Base-by-base conservation (phyloP, 1,140 invertebrate genomes). In the Apis laboriosa region DNA sequence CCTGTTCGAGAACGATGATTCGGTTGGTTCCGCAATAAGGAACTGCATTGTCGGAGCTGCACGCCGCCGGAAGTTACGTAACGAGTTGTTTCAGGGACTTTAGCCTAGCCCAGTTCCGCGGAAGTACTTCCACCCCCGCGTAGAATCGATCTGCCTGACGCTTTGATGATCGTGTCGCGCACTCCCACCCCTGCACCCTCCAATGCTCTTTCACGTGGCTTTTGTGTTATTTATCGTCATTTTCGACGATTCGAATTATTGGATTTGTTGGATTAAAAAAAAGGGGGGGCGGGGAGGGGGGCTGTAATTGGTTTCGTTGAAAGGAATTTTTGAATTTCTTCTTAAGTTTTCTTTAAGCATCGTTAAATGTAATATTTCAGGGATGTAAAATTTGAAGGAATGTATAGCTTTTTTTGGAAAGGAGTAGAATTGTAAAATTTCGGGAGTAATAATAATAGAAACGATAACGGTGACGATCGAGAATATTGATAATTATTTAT, bases 31-130 rank as follows among this genome's bases (percentile, higher is more conserved):
- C 55, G 74, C 74, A 77, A 82, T 34, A 60, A 76, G 73, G 64
- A 77, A 55, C 80, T 64, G 80, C 80, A 82, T 82, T 76, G 64
- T 77, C 64, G 73, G 13, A 63, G 17, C 61, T 19, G 72, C 61
- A 74, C 72, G 43, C 53, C 72, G 71, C n/a, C 79, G 80, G 74
- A 82, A 77, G 64, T 82, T 82, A 82, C 56, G 80, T 82, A 82
- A 82, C 64, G 80, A 76, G 80, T 82, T 82, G 80, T 82, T 82
- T 82, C 80, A 82, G 73, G 74, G 80, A 82, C 64, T 82, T 82
- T 82, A 82, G 80, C 73, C 80, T 82, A 82, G 80, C 80, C 80
- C 64, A 82, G 80, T 82, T 82, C 73, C 80, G 73, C 73, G 80
- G 73, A 77, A 81, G 80, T 77, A 66, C 74, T 76, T 56, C 80